These are phyloP conservation scores for Lagocephalus sceleratus DNA, from an alignment of 2,797 vertebrate genomes.

Conservation along the genomic window DNA sequence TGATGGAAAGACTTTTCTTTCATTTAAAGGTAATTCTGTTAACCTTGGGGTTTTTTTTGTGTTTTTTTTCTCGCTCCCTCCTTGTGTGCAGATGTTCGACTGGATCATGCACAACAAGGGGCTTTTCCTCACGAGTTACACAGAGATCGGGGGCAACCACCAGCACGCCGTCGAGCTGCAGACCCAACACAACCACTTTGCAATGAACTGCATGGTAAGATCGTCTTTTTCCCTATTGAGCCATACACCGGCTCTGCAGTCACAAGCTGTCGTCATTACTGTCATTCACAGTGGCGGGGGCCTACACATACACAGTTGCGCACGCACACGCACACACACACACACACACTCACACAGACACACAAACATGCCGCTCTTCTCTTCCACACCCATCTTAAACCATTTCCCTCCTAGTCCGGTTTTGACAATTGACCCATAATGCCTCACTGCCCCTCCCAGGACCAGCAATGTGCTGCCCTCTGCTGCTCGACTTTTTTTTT, in stretches of 20 bases:
- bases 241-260: constrained; percentile 3
- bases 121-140: constrained; percentile 96
- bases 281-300: constrained; percentile 38
- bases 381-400: constrained; percentile 12
- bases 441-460: constrained; percentile 33
- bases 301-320: constrained; percentile 1
- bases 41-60: neutral
- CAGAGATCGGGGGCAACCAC: constrained; percentile 95
- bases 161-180: constrained; percentile 95
- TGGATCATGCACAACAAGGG: constrained; percentile 99
- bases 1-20: neutral
- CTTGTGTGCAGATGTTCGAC: constrained; percentile 91
- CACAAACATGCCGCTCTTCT: constrained; percentile 12
- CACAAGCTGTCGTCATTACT: constrained; percentile 38
- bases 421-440: constrained; percentile 56
- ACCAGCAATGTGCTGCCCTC: constrained; percentile 43
- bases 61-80: constrained; percentile 16
- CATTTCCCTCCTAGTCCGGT: constrained; percentile 20
- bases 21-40: neutral
- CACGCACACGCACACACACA: neutral
- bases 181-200: constrained; percentile 99
- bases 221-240: constrained; percentile 2
- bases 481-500: no score
- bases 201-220: constrained; percentile 99
- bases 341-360: constrained; percentile 2